Evolutionary conservation across 1,140 invertebrate genomes (phyloP), one percentile per base, ranked within the genome.

Genomic region (Tetragnatha versicolor): DNA sequence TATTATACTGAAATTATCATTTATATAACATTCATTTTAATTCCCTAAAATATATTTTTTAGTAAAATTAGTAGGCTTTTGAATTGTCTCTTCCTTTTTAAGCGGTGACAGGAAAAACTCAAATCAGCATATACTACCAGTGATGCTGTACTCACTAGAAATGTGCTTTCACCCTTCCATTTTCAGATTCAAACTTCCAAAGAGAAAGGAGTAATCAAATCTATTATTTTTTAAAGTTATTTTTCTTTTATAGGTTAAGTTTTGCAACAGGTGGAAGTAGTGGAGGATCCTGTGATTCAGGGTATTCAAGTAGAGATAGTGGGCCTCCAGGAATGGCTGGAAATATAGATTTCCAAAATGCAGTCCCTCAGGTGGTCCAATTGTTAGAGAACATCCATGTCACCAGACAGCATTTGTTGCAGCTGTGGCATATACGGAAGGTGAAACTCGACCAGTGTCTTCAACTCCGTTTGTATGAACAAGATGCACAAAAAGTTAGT

Each of bases 401-500:
- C 2, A 92, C 93, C 0, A 93, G 96, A 83, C 93, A 95, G 83
- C 94, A 97, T 83, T 89, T 98, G 12, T 89, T 96, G 45, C 94
- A 97, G 84, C 87, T 96, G 31, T 99, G 96, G 96, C 93, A 96
- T 83, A 92, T 94, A 81, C 95, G 96, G 84, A 95, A 95, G 85
- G 89, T 93, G 70, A 94, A 96, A 85, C 88, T 98, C 68, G 96
- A 98, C 85, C 96, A 98, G 84, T 80, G 96, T 85, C 93, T 97
- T 85, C 96, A 98, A 84, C 89, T 98, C 78, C 89, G 96, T 60
- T 89, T 98, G 17, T 98, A 98, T 85, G 97, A 99, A 87, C 94
- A 97, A 85, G 96, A 98, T 86, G 97, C 95, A 82, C 95, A 98
- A 85, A 97, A 98, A 89, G 92, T 94, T 84, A 77, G 68, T 66